Evolutionary conservation across 2,113 vertebrate genomes (phyloP).

Genomic region (Scatophagus argus): DNA sequence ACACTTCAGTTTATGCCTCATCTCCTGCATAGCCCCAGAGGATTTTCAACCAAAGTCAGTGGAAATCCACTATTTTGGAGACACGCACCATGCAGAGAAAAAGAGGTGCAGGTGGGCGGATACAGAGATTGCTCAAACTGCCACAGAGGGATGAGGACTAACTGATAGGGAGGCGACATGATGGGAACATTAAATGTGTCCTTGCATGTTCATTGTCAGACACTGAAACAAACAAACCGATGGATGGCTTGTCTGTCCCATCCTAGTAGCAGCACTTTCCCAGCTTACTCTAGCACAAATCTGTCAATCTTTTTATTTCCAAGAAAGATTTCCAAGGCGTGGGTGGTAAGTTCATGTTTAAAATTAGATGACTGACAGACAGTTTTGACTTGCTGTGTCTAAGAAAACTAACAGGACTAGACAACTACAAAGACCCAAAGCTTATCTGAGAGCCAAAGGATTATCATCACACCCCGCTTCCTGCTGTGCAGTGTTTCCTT

Average conservation of each 20-base stretch:
- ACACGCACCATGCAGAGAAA: conserved; percentile 49
- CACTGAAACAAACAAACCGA: conserved; percentile 35
- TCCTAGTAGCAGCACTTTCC: conserved; percentile 7
- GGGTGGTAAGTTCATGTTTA: conserved; percentile 2
- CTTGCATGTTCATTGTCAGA: conserved; percentile 48
- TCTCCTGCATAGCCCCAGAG: conserved; percentile 45
- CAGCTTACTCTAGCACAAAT: conserved; percentile 36
- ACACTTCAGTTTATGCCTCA: conserved; percentile 39
- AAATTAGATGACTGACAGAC: conserved; percentile 21
- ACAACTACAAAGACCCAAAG: conserved; percentile 6
- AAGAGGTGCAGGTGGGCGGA: conserved; percentile 34
- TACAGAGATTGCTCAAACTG: conserved; percentile 5
- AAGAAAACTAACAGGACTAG: not conserved
- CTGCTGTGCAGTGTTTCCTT: not conserved
- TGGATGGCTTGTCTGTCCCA: conserved; percentile 30
- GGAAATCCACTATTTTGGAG: conserved; percentile 54
- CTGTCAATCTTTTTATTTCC: conserved; percentile 26
- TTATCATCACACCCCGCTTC: not conserved
- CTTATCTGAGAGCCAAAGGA: not conserved
- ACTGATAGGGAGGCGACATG: conserved; percentile 41
- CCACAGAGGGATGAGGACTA: conserved; percentile 28
- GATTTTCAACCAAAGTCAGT: conserved; percentile 42
- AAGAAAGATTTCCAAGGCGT: not conserved
- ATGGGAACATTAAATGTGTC: conserved; percentile 38
- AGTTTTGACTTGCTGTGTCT: conserved; percentile 2